Evolutionary conservation across 2,113 vertebrate genomes (phyloP).

Genomic region (Athene noctua): DNA sequence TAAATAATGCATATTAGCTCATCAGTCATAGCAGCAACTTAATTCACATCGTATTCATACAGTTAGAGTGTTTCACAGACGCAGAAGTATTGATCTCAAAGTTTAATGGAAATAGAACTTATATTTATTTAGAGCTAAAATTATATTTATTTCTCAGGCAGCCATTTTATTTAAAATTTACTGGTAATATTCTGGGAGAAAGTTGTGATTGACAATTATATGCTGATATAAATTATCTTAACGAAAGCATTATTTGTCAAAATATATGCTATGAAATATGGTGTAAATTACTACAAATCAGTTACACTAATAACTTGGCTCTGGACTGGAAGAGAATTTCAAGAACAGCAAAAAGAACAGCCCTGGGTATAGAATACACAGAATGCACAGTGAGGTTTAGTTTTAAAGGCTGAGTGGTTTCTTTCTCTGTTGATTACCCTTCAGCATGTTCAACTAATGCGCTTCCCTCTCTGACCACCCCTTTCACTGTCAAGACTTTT

Average conservation of each 20-base stretch:
- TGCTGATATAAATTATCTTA: neutral
- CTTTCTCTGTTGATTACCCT: constrained; percentile 28
- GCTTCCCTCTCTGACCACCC: neutral
- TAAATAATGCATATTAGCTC: constrained; percentile 5
- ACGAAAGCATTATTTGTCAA: neutral
- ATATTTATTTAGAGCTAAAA: neutral
- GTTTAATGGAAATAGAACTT: neutral
- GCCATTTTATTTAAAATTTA: neutral
- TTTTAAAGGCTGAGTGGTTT: constrained; percentile 11
- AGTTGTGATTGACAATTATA: neutral
- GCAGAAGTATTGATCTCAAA: neutral
- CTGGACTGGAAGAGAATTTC: neutral
- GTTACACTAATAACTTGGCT: neutral
- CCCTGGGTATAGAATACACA: neutral
- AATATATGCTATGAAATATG: neutral
- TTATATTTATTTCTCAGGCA: neutral
- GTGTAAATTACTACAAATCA: neutral
- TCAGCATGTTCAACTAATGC: neutral
- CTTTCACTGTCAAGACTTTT: neutral
- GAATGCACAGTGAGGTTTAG: neutral
- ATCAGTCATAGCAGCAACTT: neutral
- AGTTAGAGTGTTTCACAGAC: neutral
- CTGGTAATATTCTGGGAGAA: neutral
- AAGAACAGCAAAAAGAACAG: neutral
- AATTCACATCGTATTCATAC: neutral